Evolutionary conservation across 2,113 vertebrate species (phyloP), one percentile per base, ranked within the genome.

Genomic region (Macheiramphus alcinus): DNA sequence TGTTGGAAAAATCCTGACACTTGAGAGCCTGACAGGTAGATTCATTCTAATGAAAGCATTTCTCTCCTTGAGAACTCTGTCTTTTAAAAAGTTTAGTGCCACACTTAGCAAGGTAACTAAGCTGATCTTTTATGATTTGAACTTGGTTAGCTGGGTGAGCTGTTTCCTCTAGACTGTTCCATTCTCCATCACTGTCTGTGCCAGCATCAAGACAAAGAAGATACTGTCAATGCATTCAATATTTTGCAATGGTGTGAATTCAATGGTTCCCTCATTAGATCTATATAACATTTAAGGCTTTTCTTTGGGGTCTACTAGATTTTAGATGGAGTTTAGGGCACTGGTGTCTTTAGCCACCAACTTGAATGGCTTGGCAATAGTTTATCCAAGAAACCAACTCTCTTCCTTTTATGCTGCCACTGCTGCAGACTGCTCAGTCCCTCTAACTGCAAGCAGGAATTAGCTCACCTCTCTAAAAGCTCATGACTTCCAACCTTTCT

Each of bases 11-110:
- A 84, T 42, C 32, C 80, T 67, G 61, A 68, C 0, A 25, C 52
- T 34, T 50, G 65, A 76, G 25, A 94, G 56, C 23, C 52, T 86
- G 86, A 89, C 40, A 74, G 73, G 65, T 68, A 92, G 70, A 74
- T 80, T 94, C 90, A 52, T 80, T 86, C 72, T 79, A 95, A 87
- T 68, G 40, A 52, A 92, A 88, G 63, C 3, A 86, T 92, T 92
- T 86, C 32, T 88, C 13, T 74, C 50, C 86, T 67, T 90, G 80
- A 93, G 80, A 95, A 87, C 21, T 53, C 4, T 80, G 27, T 59
- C 38, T 89, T 93, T 86, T 65, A 34, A 81, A 93, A 92, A 92
- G 36, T 94, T 72, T 45, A 62, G 36, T 75, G 70, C 36, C 61
- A 56, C 56, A 85, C 29, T 85, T 80, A 75, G 55, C n/a, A 48